phyloP scores from a whole-genome alignment of 2,113 vertebrate genomes.

The Guaruba guarouba region DNA sequence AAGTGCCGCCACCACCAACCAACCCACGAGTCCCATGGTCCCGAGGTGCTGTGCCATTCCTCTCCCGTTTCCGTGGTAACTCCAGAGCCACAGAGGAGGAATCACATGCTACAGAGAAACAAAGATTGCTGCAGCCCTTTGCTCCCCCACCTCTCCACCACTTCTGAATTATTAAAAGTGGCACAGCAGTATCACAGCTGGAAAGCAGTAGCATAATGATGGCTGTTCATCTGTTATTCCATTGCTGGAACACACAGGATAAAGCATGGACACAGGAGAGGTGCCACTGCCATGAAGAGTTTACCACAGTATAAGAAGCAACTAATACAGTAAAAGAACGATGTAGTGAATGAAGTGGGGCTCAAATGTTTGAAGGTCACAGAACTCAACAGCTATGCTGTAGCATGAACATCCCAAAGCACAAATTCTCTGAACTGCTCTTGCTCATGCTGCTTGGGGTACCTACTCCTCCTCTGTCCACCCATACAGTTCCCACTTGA shows the following conservation, averaged over 20 bases:
- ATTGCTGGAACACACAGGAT: accelerated
- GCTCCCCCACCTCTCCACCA: slow-evolving; percentile 20
- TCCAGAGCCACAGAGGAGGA: slow-evolving; percentile 48
- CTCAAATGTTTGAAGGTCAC: neutral
- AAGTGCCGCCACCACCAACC: neutral
- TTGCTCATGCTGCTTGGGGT: neutral
- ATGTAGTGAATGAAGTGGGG: neutral
- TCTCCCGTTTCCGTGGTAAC: slow-evolving; percentile 68
- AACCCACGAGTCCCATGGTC: neutral
- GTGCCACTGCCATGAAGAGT: neutral
- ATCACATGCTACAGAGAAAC: neutral
- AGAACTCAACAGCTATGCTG: neutral
- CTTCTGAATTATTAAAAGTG: slow-evolving; percentile 62
- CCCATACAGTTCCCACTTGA: neutral
- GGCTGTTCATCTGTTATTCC: neutral
- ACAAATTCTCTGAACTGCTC: neutral
- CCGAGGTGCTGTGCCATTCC: slow-evolving; percentile 11
- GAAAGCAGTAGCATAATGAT: neutral
- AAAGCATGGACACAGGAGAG: neutral
- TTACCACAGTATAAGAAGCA: neutral
- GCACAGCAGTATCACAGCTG: neutral
- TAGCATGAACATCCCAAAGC: neutral
- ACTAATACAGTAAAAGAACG: neutral
- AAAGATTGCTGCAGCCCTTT: slow-evolving; percentile 44
- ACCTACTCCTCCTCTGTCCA: neutral